Percentiles rank a stretch among this genome's conserved stretches.
Evolutionary conservation across 2,797 vertebrate genomes (phyloP).

Genomic region (Cichlasoma orientale): DNA sequence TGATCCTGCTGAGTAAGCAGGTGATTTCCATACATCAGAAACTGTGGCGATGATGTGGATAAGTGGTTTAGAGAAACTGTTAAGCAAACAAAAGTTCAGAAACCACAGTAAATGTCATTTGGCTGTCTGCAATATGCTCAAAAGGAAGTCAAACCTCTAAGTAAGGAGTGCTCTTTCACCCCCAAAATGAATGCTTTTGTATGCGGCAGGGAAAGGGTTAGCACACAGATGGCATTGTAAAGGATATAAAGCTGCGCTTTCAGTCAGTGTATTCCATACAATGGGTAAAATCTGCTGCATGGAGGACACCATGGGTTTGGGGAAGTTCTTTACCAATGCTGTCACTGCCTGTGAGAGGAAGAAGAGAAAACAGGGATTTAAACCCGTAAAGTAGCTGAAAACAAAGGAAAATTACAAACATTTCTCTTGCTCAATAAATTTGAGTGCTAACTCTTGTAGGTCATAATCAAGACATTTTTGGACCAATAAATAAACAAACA

Average conservation of each 20-base stretch:
- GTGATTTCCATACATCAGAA: neutral
- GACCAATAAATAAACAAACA: no score
- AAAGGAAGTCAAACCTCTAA: neutral
- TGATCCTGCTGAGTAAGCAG: neutral
- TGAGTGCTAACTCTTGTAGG: neutral
- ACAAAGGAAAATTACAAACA: neutral
- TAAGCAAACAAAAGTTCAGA: neutral
- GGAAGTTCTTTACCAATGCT: slow-evolving; percentile 97
- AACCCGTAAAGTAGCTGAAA: neutral
- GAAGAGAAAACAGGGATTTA: neutral
- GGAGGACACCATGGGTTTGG: slow-evolving; percentile 96
- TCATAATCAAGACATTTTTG: neutral
- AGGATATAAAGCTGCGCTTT: slow-evolving; percentile 99
- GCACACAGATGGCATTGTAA: slow-evolving; percentile 12
- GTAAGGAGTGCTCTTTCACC: neutral
- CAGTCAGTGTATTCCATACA: slow-evolving; percentile 97
- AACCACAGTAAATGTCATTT: neutral
- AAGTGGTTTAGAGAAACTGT: neutral
- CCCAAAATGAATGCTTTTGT: neutral
- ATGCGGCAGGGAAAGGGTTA: neutral
- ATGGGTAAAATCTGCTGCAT: slow-evolving; percentile 99
- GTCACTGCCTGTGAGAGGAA: slow-evolving; percentile 88
- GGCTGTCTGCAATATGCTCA: neutral
- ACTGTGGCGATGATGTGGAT: neutral
- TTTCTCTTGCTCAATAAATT: neutral